A percentile compares a stretch with the other conserved stretches of the same genome.
Evolutionary conservation across 2,888 invertebrate genomes (phyloP).

Genomic region (Ethmia dodecea): DNA sequence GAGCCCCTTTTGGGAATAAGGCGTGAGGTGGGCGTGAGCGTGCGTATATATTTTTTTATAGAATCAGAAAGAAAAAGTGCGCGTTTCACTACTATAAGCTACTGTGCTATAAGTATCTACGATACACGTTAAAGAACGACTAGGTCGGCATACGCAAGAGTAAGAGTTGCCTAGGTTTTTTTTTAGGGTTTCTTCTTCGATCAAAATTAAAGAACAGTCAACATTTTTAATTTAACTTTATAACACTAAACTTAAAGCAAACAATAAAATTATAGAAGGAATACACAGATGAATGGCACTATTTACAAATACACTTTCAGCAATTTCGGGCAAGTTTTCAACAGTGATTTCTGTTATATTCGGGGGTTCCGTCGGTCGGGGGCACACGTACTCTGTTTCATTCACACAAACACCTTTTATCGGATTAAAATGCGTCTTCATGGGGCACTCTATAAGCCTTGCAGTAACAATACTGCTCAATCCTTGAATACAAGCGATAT

Average conservation of each 20-base stretch:
- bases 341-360: neutral
- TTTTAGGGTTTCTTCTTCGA: too few species aligned
- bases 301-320: neutral
- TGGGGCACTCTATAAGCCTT: conserved; percentile 42
- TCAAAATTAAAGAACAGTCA: too few species aligned
- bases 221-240: too few species aligned
- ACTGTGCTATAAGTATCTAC: too few species aligned
- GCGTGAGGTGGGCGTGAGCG: too few species aligned
- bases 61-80: too few species aligned
- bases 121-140: too few species aligned
- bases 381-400: conserved; percentile 32
- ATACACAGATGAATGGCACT: neutral
- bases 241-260: neutral
- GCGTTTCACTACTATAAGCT: too few species aligned
- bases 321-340: neutral
- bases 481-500: conserved; percentile 45
- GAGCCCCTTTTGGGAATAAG: too few species aligned
- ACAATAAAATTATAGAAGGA: neutral
- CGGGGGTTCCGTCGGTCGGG: neutral
- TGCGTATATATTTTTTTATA: too few species aligned
- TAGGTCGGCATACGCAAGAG: too few species aligned
- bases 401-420: conserved; percentile 34
- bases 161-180: too few species aligned
- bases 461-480: conserved; percentile 40
- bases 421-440: conserved; percentile 34